Evolutionary conservation across 2,113 vertebrate species (phyloP), one percentile per base, ranked within the genome.

Genomic region (Psilopsiagon aurifrons): DNA sequence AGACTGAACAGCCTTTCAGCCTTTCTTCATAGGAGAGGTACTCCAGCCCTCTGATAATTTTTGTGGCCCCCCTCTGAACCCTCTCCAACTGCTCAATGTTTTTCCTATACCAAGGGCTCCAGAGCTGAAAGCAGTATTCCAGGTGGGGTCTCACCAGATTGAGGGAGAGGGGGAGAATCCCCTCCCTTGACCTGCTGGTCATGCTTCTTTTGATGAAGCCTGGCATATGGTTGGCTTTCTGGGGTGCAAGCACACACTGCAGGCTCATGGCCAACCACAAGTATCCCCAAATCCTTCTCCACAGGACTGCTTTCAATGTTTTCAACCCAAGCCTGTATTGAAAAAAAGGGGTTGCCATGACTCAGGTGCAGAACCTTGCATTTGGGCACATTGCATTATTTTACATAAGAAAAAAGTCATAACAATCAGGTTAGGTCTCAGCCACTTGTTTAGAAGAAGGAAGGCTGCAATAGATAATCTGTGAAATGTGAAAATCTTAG

Each of bases 61-160:
- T 9, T 3, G 2, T 76, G 43, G 11, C 43, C 13, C 13, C 22
- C 8, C 33, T n/a, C 19, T 27, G 71, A 25, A 13, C 37, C 13
- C 8, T 6, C 11, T 27, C 28, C 49, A 77, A 6, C 28, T 59
- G 37, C 28, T 64, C 22, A 2, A 1, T 0, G 0, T 18, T 43
- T 22, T 41, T 35, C 5, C 44, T 31, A 3, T 17, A 14, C 49
- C 71, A 49, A 46, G 64, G 13, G 49, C 6, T 13, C 18, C 46
- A 68, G n/a, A 62, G 13, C 27, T 43, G 46, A 16, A 25, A 5
- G 11, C 14, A 39, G 11, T 27, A 51, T 22, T 69, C 16, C 47
- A 27, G 35, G 2, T 10, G 44, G 23, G 18, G 3, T 27, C 37
- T 39, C 43, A 31, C 24, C 29, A 27, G 0, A 59, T 13, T 6